phyloP scores from a whole-genome alignment of 1,140 invertebrate genomes.

The Amphibalanus amphitrite region DNA sequence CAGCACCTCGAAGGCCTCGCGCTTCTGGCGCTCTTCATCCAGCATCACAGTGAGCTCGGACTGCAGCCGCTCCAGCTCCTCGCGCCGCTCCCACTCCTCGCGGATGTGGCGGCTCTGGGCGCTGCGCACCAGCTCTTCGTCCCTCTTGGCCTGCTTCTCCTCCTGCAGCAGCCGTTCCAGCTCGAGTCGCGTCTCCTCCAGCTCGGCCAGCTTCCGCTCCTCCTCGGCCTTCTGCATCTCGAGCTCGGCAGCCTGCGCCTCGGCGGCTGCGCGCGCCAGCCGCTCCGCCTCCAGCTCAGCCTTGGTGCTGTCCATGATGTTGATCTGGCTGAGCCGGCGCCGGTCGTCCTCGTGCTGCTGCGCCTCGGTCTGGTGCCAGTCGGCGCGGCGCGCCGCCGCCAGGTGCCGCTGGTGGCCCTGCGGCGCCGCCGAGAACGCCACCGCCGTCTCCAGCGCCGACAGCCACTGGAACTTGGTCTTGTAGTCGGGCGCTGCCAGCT shows the following conservation, averaged over 20 bases:
- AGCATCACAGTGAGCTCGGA: constrained; percentile 49
- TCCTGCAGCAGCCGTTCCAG: constrained; percentile 31
- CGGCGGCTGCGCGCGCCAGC: constrained; percentile 36
- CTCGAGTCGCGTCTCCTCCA: constrained; percentile 44
- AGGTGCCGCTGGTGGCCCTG: constrained; percentile 44
- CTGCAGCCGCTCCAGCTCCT: constrained; percentile 56
- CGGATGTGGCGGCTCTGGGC: constrained; percentile 49
- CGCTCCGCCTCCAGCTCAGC: constrained; percentile 25
- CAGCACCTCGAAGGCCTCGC: constrained; percentile 46
- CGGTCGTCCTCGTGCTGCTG: constrained; percentile 18
- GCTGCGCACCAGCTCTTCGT: constrained; percentile 59
- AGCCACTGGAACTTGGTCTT: constrained; percentile 37
- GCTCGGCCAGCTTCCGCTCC: constrained; percentile 44
- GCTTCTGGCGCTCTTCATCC: constrained; percentile 48
- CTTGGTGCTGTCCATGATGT: constrained; percentile 15
- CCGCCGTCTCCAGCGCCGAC: constrained; percentile 46
- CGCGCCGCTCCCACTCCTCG: constrained; percentile 62
- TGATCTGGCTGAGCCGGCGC: constrained; percentile 14
- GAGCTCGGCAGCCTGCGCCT: constrained; percentile 42
- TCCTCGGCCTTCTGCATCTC: constrained; percentile 47
- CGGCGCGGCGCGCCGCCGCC: constrained; percentile 31
- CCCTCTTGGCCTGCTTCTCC: constrained; percentile 58
- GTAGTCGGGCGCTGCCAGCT: constrained; percentile 27
- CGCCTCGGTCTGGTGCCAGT: constrained; percentile 15
- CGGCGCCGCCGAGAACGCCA: constrained; percentile 39